Base-by-base conservation (phyloP, 2,888 invertebrate species). In the Mimumesa dahlbomi region DNA sequence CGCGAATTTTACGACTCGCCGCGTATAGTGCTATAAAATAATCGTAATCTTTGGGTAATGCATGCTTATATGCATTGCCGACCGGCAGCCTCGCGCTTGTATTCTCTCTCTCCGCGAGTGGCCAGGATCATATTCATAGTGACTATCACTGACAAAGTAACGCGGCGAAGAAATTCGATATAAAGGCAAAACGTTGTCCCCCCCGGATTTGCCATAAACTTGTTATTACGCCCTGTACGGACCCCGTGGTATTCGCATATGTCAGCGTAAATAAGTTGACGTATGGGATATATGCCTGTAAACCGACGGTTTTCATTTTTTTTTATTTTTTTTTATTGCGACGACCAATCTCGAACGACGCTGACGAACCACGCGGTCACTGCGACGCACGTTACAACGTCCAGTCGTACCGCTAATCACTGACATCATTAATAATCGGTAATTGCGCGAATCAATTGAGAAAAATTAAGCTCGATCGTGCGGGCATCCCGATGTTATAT, bases 21-120 rank as follows among this genome's bases (percentile, higher is more conserved):
- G 77, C 74, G 71, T 73, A 74, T 66, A 71, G 71, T 66, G 80
- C 77, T 74, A 79, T 79, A 79, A 79, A 79, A 79, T 79, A 79
- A 79, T 79, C 79, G 75, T 79, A 79, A 79, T 79, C 80, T 79
- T 74, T 77, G 77, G 77, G 50, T 72, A 77, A 80, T 79, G 74
- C 80, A 63, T 67, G 68, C 79, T 68, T 59, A 46, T n/a, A n/a
- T 73, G 71, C 63, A 79, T 78, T 67, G 73, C 76, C 79, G 64
- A 73, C 62, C 78, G 65, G 66, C 78, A 79, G 79, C 76, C 79
- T 61, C 64, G 43, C 67, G 52, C 58, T 64, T n/a, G 46, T 58
- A 48, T 58, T 36, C 76, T 19, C 34, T 36, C 18, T 42, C 31
- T 18, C 13, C n/a, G n/a, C 34, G 19, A 25, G 58, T 29, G 53